A percentile compares a stretch with the other conserved stretches of the same genome.
These are phyloP conservation scores for Rissa tridactyla DNA, from an alignment of 2,113 vertebrate species.

Conservation along the genomic window DNA sequence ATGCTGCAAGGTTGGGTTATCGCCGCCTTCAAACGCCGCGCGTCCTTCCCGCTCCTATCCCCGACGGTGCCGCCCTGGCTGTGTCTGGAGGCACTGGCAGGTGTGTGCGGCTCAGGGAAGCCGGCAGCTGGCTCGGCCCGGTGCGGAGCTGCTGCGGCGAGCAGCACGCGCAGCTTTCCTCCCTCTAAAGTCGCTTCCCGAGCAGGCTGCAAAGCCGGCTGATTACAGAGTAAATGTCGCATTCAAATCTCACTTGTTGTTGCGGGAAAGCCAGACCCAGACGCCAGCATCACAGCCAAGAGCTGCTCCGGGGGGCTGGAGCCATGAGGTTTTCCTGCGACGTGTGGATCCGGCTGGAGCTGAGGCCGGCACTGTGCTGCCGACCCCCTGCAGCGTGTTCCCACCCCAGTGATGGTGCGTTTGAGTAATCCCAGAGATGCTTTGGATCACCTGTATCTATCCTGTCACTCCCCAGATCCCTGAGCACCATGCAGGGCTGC, in stretches of 20 bases:
- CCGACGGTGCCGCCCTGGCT: constrained; percentile 10
- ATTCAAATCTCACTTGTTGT: background rate
- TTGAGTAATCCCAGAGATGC: background rate
- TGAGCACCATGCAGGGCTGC: rapidly evolving
- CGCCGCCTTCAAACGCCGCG: background rate
- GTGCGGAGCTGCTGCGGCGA: background rate
- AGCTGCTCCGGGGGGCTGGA: background rate
- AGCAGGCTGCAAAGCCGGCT: background rate
- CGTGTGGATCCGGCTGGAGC: rapidly evolving
- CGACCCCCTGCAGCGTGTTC: rapidly evolving
- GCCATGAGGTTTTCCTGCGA: background rate
- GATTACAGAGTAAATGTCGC: background rate
- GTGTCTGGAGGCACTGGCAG: background rate
- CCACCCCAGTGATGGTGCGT: rapidly evolving
- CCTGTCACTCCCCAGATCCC: background rate
- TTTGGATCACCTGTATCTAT: background rate
- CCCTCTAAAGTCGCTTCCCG: background rate
- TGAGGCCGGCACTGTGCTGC: background rate
- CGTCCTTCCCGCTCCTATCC: background rate
- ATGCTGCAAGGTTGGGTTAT: background rate
- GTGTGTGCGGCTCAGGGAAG: background rate
- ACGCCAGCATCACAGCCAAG: rapidly evolving
- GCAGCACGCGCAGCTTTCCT: background rate
- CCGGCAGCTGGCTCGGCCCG: background rate
- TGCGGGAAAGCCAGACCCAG: background rate